Percentiles rank a stretch among this genome's conserved stretches.
Conservation (phyloP, 1,140 invertebrate genomes). For the Drosophila kohkoa region DNA sequence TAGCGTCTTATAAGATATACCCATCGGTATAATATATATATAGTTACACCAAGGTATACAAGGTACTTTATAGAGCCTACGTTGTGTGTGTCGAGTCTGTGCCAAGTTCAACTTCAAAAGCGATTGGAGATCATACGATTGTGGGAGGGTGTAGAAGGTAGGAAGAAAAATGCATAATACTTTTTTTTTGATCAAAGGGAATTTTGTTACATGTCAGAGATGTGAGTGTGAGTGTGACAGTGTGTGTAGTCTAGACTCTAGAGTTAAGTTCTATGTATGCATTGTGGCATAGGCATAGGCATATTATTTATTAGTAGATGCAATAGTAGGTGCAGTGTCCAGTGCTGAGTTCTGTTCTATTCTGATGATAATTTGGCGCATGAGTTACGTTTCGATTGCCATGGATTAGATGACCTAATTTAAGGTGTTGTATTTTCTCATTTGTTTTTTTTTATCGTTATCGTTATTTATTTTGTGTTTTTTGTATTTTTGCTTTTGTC, state of each 20-base stretch:
- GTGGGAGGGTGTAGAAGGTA: background rate
- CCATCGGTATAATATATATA: slow-evolving; percentile 7
- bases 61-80: slow-evolving; percentile 48
- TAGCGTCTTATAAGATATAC: slow-evolving; percentile 38
- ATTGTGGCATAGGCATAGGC: background rate
- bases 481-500: slow-evolving; percentile 35
- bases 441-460: slow-evolving; percentile 1
- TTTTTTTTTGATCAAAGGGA: slow-evolving; percentile 29
- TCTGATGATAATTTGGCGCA: slow-evolving; percentile 55
- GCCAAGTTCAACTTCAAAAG: slow-evolving; percentile 28
- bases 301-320: slow-evolving; percentile 25
- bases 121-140: slow-evolving; percentile 47
- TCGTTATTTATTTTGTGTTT: slow-evolving; percentile 7
- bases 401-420: slow-evolving; percentile 41
- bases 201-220: slow-evolving; percentile 4
- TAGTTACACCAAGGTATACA: slow-evolving; percentile 33
- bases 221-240: background rate
- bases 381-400: slow-evolving; percentile 55
- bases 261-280: slow-evolving; percentile 31
- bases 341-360: slow-evolving; percentile 40
- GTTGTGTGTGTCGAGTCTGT: slow-evolving; percentile 22
- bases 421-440: slow-evolving; percentile 22
- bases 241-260: slow-evolving; percentile 23
- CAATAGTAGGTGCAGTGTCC: slow-evolving; percentile 29
- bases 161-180: slow-evolving; percentile 42